Conservation (phyloP, 2,888 invertebrate genomes). For the Drosophila anomalata region DNA sequence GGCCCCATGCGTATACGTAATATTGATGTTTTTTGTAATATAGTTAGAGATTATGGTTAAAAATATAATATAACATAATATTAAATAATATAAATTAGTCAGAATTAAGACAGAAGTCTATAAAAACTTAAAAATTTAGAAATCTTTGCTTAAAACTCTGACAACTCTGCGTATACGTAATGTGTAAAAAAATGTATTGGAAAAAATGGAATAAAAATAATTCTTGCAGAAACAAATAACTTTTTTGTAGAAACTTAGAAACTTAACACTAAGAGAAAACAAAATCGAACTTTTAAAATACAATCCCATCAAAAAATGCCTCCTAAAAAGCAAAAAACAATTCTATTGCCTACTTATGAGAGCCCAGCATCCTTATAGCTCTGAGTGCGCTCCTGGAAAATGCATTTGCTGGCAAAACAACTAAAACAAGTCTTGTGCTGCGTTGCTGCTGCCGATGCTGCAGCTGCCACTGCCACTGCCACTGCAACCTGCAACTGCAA, state of each 20-base stretch:
- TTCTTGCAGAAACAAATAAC: no score
- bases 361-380: neutral
- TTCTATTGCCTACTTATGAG: constrained; percentile 21
- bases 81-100: no score
- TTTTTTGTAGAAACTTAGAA: no score
- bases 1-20: no score
- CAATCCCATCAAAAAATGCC: neutral
- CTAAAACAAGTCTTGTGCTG: constrained; percentile 51
- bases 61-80: no score
- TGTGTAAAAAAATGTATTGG: neutral
- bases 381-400: constrained; percentile 66
- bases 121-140: no score
- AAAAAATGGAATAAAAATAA: neutral
- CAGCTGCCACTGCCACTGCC: constrained; percentile 14
- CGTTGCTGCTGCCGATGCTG: constrained; percentile 19
- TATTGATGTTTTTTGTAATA: no score
- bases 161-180: neutral
- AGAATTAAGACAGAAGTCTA: no score
- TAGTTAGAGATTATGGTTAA: no score
- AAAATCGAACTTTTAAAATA: neutral
- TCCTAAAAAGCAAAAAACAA: neutral
- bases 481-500: neutral
- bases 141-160: neutral
- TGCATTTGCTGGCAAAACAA: constrained; percentile 76
- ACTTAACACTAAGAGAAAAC: no score